A percentile compares a stretch with the other conserved stretches of the same genome.
Conservation (phyloP, 2,797 vertebrate species). For the Aeoliscus strigatus region DNA sequence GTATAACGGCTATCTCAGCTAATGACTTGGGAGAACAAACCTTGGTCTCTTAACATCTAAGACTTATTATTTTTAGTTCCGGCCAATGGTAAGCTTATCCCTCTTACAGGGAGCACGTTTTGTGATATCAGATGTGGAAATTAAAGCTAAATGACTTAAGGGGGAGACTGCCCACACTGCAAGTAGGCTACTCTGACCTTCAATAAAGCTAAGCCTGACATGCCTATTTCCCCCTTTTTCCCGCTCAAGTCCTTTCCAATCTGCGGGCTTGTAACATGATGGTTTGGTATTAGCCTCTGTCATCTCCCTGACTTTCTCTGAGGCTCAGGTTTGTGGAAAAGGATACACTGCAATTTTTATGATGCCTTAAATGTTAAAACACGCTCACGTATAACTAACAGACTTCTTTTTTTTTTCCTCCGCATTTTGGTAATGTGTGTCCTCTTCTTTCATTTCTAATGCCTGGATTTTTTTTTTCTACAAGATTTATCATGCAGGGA, state of each 20-base stretch:
- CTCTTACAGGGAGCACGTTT: constrained; percentile 77
- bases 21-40: constrained; percentile 85
- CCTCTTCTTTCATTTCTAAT: no score
- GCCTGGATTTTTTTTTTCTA: no score
- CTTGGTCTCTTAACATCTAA: constrained; percentile 82
- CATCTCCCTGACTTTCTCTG: constrained; percentile 29
- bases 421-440: no score
- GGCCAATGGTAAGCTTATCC: constrained; percentile 79
- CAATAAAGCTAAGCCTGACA: constrained; percentile 75
- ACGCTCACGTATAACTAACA: no score
- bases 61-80: constrained; percentile 84
- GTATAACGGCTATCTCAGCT: constrained; percentile 78
- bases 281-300: constrained; percentile 44
- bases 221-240: constrained; percentile 51
- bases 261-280: constrained; percentile 45
- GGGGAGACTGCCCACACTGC: constrained; percentile 76
- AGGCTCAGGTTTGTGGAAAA: constrained; percentile 12
- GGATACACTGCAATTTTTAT: no score
- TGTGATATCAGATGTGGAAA: constrained; percentile 83
- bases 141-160: constrained; percentile 84
- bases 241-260: constrained; percentile 54
- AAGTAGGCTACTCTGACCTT: constrained; percentile 82
- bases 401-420: no score
- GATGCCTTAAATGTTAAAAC: no score
- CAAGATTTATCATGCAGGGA: no score